Evolutionary conservation across 1,140 invertebrate genomes (phyloP), one percentile per base, ranked within the genome.

Genomic region (Penaeus chinensis): DNA sequence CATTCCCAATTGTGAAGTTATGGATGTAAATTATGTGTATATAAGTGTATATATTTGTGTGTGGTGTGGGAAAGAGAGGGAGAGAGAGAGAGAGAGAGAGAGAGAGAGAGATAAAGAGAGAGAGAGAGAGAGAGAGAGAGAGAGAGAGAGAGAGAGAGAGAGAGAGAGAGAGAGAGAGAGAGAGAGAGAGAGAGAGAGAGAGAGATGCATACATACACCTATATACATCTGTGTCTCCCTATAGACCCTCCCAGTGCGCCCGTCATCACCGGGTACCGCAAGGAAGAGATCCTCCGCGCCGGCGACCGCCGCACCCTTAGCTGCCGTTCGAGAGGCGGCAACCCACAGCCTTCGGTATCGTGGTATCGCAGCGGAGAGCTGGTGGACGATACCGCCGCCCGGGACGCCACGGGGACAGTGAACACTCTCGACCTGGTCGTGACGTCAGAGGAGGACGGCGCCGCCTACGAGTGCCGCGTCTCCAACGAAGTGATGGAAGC

Each of bases 281-380:
- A 96, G 90, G 96, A 96, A 0, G 96, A 98, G 91, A 96, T 95
- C 0, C 94, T 99, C 11, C 94, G 96, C n/a, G 94, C 96, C 61
- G 97, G 97, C 3, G 96, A 98, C 92, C 95, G 95, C 65, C 93
- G 99, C 13, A 96, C 96, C 89, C 93, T 99, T 87, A 95, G 95
- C 78, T 99, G 98, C 93, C 94, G 95, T 90, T 98, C 97, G 80
- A 94, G 96, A 24, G 97, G 97, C 77, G 98, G 98, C 24, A 99
- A 99, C 93, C 98, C 98, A 42, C 95, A 97, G 22, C 97, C 98
- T 8, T 95, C 97, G 92, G 94, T 99, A 10, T 95, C 97, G 86
- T 99, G 98, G 98, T 98, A 96, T 93, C 96, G 96, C 91, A 98
- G 98, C 91, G 95, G 95, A n/a, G 95, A 96, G 89, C 95, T 96